Conservation (phyloP, 2,797 vertebrate species). For the Otolemur crassicaudatus region DNA sequence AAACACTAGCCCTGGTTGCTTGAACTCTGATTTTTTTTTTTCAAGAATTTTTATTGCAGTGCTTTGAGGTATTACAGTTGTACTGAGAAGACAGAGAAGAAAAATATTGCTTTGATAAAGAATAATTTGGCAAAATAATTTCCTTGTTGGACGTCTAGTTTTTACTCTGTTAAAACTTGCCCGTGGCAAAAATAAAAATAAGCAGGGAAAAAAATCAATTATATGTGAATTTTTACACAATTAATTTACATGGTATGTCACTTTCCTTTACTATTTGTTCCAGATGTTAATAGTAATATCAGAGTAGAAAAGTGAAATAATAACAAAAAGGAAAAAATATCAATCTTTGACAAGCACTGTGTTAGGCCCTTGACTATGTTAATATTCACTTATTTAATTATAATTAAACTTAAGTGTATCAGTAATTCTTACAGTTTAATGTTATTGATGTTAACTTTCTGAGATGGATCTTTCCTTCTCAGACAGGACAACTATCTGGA, state of each 20-base stretch:
- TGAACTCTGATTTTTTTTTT: neutral
- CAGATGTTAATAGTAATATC: neutral
- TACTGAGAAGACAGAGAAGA: neutral
- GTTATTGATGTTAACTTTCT: neutral
- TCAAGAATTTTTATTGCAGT: neutral
- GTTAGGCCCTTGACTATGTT: neutral
- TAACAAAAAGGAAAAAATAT: neutral
- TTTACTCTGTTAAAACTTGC: conserved; percentile 22
- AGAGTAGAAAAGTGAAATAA: neutral
- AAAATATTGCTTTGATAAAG: neutral
- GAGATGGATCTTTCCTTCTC: neutral
- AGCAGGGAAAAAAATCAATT: neutral
- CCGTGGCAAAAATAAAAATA: neutral
- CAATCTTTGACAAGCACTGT: neutral
- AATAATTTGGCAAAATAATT: conserved; percentile 43
- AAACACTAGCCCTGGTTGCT: neutral
- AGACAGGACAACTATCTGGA: neutral
- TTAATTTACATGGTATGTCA: neutral
- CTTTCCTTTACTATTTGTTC: neutral
- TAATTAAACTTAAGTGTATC: neutral
- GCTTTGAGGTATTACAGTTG: neutral
- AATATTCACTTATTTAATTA: neutral
- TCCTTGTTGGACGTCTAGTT: neutral
- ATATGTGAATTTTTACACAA: conserved; percentile 13
- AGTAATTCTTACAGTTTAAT: neutral